These are phyloP conservation scores for Drosophila pegasa DNA, from an alignment of 2,888 invertebrate genomes.

Conservation along the genomic window DNA sequence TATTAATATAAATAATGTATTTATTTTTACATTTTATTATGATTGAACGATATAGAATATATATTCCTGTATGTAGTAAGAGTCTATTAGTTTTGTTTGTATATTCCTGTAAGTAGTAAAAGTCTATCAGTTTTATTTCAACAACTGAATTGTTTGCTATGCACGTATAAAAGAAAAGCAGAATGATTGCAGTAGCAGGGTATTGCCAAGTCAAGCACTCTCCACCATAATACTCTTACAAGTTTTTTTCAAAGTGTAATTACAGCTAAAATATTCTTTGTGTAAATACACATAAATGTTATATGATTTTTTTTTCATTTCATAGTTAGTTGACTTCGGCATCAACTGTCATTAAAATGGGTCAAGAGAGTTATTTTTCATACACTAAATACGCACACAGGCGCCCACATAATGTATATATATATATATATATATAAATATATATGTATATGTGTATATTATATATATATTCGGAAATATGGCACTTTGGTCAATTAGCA, in stretches of 20 bases:
- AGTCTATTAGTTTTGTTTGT: no score
- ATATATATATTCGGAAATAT: conserved; percentile 32
- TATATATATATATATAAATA: neutral
- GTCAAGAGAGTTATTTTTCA: conserved; percentile 61
- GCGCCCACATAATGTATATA: neutral
- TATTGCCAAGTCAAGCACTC: neutral
- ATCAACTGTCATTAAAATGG: conserved; percentile 55
- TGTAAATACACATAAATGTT: neutral
- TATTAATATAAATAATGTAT: no score
- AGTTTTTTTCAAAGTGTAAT: neutral
- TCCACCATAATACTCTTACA: neutral
- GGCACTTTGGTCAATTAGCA: conserved; percentile 75
- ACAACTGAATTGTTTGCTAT: no score
- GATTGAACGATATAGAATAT: no score
- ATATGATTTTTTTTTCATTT: conserved; percentile 10
- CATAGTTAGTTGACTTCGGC: conserved; percentile 24
- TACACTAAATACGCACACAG: conserved; percentile 24
- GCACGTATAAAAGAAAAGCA: no score
- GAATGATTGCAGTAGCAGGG: no score
- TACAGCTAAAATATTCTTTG: conserved; percentile 3
- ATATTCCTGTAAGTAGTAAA: no score
- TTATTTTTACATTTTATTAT: no score
- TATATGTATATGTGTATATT: neutral
- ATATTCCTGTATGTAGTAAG: no score
- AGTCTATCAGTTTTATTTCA: no score